Percentiles rank a stretch among this genome's conserved stretches.
Conservation (phyloP, 2,797 vertebrate genomes). For the Adrianichthys oophorus region DNA sequence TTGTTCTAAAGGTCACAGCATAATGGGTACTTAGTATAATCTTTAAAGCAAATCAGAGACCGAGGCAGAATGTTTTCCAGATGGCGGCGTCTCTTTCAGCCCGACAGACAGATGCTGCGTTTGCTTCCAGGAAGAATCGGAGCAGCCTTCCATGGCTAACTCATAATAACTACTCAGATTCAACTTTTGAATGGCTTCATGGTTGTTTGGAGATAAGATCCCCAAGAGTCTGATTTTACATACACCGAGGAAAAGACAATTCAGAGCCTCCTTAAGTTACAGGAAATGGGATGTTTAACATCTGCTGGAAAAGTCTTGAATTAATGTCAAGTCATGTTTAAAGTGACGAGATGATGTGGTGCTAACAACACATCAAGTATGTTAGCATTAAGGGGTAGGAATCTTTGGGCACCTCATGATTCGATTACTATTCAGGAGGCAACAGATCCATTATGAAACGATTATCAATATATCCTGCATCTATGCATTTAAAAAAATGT, state of each 20-base stretch:
- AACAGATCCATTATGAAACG: too few species aligned
- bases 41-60: slow-evolving; percentile 51
- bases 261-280: too few species aligned
- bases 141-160: slow-evolving; percentile 71
- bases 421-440: too few species aligned
- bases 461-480: too few species aligned
- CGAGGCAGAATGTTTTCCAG: slow-evolving; percentile 73
- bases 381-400: too few species aligned
- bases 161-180: slow-evolving; percentile 55
- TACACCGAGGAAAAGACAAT: neutral
- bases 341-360: too few species aligned
- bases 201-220: slow-evolving; percentile 34
- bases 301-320: too few species aligned
- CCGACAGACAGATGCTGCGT: slow-evolving; percentile 62
- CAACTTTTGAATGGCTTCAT: slow-evolving; percentile 40
- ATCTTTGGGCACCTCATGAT: too few species aligned
- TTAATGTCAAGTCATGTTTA: too few species aligned
- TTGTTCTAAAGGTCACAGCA: slow-evolving; percentile 62
- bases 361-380: too few species aligned
- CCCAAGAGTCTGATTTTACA: slow-evolving; percentile 23
- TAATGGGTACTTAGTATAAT: slow-evolving; percentile 52
- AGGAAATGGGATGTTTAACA: too few species aligned
- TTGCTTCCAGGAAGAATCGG: slow-evolving; percentile 61
- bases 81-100: slow-evolving; percentile 65
- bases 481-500: too few species aligned